Evolutionary conservation across 2,113 vertebrate species (phyloP).

Genomic region (Scatophagus argus): DNA sequence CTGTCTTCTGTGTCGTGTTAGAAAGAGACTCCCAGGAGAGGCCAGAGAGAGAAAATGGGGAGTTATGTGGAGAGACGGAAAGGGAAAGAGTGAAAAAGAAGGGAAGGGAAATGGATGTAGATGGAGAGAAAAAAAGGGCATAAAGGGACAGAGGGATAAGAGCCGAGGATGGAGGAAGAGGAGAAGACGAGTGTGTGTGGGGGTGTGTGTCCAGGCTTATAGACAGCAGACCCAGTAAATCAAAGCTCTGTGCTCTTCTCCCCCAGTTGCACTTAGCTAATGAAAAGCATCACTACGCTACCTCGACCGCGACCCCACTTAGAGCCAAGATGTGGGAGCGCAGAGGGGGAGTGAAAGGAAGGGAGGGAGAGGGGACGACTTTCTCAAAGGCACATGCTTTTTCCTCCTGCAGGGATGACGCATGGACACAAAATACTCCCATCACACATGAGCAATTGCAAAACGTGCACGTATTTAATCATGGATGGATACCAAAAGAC

Average conservation of each 20-base stretch:
- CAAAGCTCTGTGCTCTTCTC: conserved; percentile 66
- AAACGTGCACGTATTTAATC: conserved; percentile 9
- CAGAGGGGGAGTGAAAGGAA: conserved; percentile 9
- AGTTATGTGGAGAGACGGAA: conserved; percentile 36
- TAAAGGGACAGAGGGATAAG: conserved; percentile 43
- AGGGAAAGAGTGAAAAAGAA: conserved; percentile 23
- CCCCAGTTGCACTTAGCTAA: conserved; percentile 82
- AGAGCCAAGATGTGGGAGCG: conserved; percentile 53
- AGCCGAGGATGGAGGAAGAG: conserved; percentile 33
- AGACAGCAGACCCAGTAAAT: conserved; percentile 73
- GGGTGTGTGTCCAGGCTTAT: conserved; percentile 44
- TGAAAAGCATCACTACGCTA: conserved; percentile 78
- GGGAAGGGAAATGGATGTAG: conserved; percentile 41
- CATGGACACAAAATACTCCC: conserved; percentile 32
- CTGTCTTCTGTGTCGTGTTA: conserved; percentile 34
- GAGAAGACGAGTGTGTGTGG: conserved; percentile 30
- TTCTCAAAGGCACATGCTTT: conserved; percentile 64
- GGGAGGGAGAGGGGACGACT: background rate
- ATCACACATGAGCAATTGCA: conserved; percentile 4
- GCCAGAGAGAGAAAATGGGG: conserved; percentile 44
- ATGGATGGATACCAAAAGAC: background rate
- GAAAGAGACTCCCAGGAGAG: conserved; percentile 52
- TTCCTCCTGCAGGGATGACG: conserved; percentile 48
- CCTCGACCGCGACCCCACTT: conserved; percentile 73
- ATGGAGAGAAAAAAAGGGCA: conserved; percentile 37